Conservation (phyloP, 2,797 vertebrate species). For the Anomalospiza imberbis region DNA sequence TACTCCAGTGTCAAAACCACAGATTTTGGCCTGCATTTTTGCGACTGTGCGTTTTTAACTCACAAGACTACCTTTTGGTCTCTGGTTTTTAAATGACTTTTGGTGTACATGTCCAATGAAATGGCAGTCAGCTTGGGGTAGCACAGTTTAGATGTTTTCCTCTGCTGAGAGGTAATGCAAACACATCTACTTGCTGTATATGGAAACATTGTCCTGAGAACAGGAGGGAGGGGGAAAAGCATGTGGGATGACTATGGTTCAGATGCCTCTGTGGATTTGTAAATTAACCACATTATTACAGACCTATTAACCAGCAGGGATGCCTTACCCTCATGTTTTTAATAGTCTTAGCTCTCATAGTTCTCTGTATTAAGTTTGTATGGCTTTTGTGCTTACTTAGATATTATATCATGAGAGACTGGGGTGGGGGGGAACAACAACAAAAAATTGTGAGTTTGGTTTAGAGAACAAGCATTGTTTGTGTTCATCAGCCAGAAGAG, state of each 20-base stretch:
- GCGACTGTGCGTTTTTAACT: slow-evolving; percentile 35
- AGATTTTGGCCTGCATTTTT: slow-evolving; percentile 48
- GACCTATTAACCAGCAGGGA: slow-evolving; percentile 97
- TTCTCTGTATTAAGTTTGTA: slow-evolving; percentile 74
- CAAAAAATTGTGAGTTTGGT: slow-evolving; percentile 42
- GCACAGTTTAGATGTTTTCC: slow-evolving; percentile 26
- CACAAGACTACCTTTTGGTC: slow-evolving; percentile 51
- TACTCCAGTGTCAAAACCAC: not conserved
- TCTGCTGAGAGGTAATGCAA: slow-evolving; percentile 38
- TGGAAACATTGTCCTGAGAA: slow-evolving; percentile 41
- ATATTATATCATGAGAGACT: slow-evolving; percentile 72
- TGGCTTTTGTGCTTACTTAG: slow-evolving; percentile 73
- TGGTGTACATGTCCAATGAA: slow-evolving; percentile 40
- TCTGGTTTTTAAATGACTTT: slow-evolving; percentile 27
- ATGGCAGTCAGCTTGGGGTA: slow-evolving; percentile 34
- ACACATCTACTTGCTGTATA: slow-evolving; percentile 45
- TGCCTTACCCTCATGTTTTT: slow-evolving; percentile 96
- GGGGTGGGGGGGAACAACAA: not conserved
- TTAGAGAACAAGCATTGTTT: slow-evolving; percentile 52
- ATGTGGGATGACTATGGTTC: slow-evolving; percentile 86
- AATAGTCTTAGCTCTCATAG: slow-evolving; percentile 71
- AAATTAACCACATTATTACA: slow-evolving; percentile 80
- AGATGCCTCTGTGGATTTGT: slow-evolving; percentile 85
- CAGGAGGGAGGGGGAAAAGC: slow-evolving; percentile 48
- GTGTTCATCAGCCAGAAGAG: slow-evolving; percentile 58